These are phyloP conservation scores for Gonioctena quinquepunctata DNA, from an alignment of 1,140 invertebrate species.

Conservation along the genomic window DNA sequence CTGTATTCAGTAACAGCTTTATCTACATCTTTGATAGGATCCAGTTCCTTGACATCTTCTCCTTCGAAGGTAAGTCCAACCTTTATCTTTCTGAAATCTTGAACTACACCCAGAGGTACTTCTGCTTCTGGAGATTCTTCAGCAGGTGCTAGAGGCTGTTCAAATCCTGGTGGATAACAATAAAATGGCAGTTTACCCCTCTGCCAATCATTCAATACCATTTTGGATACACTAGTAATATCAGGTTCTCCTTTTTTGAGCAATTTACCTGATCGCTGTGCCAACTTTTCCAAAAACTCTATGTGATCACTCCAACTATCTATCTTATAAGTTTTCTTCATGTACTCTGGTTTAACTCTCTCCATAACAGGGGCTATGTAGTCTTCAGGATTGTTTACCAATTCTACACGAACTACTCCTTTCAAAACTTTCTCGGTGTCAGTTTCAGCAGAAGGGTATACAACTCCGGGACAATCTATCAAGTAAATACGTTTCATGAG, in stretches of 20 bases:
- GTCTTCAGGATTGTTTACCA: conserved; percentile 92
- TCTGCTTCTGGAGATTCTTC: conserved; percentile 49
- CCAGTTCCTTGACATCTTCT: conserved; percentile 67
- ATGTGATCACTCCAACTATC: conserved; percentile 75
- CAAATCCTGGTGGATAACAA: conserved; percentile 80
- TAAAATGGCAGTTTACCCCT: conserved; percentile 96
- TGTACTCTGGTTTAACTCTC: conserved; percentile 87
- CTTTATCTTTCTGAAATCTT: conserved; percentile 82
- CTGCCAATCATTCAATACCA: conserved; percentile 99
- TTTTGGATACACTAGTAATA: conserved; percentile 83
- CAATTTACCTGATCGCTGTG: conserved; percentile 83
- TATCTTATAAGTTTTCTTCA: conserved; percentile 91
- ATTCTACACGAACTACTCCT: conserved; percentile 92
- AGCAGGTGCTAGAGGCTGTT: conserved; percentile 58
- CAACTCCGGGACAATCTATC: conserved; percentile 99
- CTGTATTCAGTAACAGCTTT: conserved; percentile 58
- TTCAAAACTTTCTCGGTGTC: conserved; percentile 97
- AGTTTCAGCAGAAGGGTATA: conserved; percentile 90
- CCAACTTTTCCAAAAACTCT: conserved; percentile 93
- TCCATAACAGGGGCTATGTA: conserved; percentile 87
- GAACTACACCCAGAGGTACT: conserved; percentile 62
- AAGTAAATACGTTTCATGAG: conserved; percentile 96
- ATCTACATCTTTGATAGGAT: conserved; percentile 60
- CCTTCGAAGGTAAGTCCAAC: conserved; percentile 74
- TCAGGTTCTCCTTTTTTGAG: conserved; percentile 97